Conservation (phyloP, 1,140 invertebrate species). For the Eupristina koningsbergeri region DNA sequence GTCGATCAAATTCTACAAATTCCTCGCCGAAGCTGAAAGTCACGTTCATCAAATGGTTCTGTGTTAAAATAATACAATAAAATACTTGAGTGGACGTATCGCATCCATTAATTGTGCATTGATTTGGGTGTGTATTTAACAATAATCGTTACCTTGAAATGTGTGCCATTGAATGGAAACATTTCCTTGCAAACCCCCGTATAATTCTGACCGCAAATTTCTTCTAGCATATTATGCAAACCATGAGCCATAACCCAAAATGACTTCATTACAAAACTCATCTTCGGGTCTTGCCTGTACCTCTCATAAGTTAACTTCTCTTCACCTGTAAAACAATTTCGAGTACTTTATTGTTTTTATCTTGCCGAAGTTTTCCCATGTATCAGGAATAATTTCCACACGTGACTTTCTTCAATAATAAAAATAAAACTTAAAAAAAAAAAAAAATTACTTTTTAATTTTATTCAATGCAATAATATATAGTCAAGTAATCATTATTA, state of each 20-base stretch:
- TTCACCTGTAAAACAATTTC: constrained; percentile 65
- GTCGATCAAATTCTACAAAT: constrained; percentile 84
- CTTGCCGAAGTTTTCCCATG: too few relatives aligned
- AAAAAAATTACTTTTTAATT: too few relatives aligned
- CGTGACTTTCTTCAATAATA: too few relatives aligned
- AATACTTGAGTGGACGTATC: neutral
- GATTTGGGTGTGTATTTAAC: too few relatives aligned
- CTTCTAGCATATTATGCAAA: constrained; percentile 75
- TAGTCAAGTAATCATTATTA: too few relatives aligned
- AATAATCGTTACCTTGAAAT: constrained; percentile 70
- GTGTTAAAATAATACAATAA: constrained; percentile 9
- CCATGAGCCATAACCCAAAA: constrained; percentile 81
- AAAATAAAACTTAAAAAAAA: too few relatives aligned
- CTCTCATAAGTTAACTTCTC: constrained; percentile 72
- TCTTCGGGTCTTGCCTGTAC: constrained; percentile 83
- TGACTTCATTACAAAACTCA: constrained; percentile 85
- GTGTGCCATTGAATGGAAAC: constrained; percentile 78
- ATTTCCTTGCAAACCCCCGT: constrained; percentile 77
- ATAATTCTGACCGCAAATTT: constrained; percentile 70
- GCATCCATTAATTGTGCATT: neutral
- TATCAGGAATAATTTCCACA: too few relatives aligned
- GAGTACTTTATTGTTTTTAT: too few relatives aligned
- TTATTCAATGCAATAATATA: too few relatives aligned
- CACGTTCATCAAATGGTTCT: constrained; percentile 85
- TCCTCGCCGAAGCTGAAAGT: constrained; percentile 82